Evolutionary conservation across 92 coral and sea anemone species (phyloP).

Genomic region (Actinernus sp.): DNA sequence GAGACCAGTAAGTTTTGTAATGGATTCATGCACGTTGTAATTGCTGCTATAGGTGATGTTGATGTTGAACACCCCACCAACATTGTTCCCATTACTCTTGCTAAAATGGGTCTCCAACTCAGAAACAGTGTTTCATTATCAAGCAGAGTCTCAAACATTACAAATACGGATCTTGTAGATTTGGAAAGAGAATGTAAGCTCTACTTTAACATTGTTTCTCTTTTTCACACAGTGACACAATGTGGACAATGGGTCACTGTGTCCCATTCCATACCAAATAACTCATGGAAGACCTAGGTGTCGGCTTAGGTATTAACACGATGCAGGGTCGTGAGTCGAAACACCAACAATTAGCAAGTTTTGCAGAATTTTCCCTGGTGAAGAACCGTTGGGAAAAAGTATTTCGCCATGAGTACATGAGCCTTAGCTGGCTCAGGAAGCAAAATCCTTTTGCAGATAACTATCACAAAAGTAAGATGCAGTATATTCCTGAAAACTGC

Average conservation of each 20-base stretch:
- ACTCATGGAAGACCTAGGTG: constrained; percentile 57
- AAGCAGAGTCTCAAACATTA: constrained; percentile 54
- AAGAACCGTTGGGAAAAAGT: constrained; percentile 74
- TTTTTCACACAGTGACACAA: constrained; percentile 49
- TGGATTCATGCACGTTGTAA: constrained; percentile 71
- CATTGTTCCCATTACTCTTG: constrained; percentile 49
- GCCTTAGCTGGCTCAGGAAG: constrained; percentile 64
- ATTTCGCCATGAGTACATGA: constrained; percentile 68
- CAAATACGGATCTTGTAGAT: constrained; percentile 24
- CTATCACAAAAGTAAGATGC: constrained; percentile 43
- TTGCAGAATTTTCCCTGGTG: constrained; percentile 57
- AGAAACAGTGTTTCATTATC: constrained; percentile 59
- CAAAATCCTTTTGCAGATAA: constrained; percentile 60
- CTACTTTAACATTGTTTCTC: constrained; percentile 46
- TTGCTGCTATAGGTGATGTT: constrained; percentile 33
- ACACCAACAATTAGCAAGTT: constrained; percentile 67
- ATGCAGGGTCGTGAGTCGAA: constrained; percentile 80
- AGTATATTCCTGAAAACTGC: constrained; percentile 42
- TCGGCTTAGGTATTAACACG: constrained; percentile 58
- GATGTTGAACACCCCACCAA: constrained; percentile 43
- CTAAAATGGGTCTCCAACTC: constrained; percentile 56
- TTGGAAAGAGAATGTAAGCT: neutral
- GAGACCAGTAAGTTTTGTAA: constrained; percentile 71
- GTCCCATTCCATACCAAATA: constrained; percentile 71
- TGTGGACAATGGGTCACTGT: constrained; percentile 75